Evolutionary conservation across 2,113 vertebrate species (phyloP), one percentile per base, ranked within the genome.

Genomic region (Capra hircus): DNA sequence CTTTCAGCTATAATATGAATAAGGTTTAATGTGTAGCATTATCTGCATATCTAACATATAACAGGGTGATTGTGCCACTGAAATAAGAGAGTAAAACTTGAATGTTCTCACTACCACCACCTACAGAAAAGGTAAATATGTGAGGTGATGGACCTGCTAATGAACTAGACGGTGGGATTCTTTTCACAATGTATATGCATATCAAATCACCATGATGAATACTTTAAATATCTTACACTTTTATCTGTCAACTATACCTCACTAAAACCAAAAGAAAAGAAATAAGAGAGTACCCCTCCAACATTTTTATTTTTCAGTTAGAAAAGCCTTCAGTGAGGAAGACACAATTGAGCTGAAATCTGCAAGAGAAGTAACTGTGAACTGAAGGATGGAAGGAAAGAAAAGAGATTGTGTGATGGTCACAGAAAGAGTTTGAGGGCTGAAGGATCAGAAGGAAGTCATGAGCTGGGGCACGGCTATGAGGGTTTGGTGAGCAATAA

Each of bases 391-490:
- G 81, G 25, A 45, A 59, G 27, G 12, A 15, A 27, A 36, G 27
- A 28, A 13, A 30, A 48, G 57, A 50, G 15, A 5, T 2, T 2
- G 2, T 16, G 9, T 43, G 27, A 50, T 4, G 6, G 8, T 7
- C 30, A 10, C 43, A 48, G 50, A 27, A 48, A 5, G n/a, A 10
- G 45, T 2, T 0, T 2, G 17, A 48, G 10, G 30, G 17, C 14
- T 43, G 80, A 33, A 55, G 77, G 48, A 77, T 2, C 36, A 7
- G 81, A 48, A 60, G 33, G 33, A 55, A 10, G 2, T 6, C 15
- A 2, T 2, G 21, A 43, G 7, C 55, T 88, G 30, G 33, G 30
- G 48, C 1, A 4, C 1, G 3, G 40, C 30, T 3, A 3, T 6
- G 57, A 13, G 17, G 28, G 28, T 17, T 40, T 4, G 4, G 43